Evolutionary conservation across 2,113 vertebrate species (phyloP).

Genomic region (Pterocles gutturalis): DNA sequence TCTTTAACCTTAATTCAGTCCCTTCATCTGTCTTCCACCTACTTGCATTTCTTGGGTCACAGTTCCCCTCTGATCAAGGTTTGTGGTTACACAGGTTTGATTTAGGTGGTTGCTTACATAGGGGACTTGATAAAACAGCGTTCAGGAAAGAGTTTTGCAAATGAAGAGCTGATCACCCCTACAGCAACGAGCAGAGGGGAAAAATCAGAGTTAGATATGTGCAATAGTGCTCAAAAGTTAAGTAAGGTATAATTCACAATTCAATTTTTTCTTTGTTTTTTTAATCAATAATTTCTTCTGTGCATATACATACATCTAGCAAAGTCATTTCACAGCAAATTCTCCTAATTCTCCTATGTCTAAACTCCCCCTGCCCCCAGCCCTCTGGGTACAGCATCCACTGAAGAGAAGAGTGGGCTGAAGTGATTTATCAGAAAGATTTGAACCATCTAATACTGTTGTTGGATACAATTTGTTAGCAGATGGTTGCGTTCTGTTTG

Average conservation of each 20-base stretch:
- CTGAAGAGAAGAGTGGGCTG: background rate
- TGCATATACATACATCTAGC: background rate
- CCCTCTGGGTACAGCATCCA: background rate
- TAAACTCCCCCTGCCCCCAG: background rate
- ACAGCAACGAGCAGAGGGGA: background rate
- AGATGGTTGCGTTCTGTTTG: background rate
- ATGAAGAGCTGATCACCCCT: background rate
- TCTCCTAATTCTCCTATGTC: background rate
- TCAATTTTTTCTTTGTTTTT: background rate
- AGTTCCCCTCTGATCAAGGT: accelerated
- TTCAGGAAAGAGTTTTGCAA: background rate
- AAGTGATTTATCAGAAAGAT: background rate
- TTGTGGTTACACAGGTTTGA: background rate
- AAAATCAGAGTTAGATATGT: accelerated
- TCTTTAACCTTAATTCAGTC: background rate
- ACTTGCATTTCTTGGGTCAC: accelerated
- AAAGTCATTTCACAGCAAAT: background rate
- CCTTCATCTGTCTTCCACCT: background rate
- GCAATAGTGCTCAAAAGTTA: background rate
- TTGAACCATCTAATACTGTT: background rate
- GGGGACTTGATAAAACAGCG: background rate
- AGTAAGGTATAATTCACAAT: background rate
- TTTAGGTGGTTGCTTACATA: background rate
- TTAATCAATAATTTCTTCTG: background rate
- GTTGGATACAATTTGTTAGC: slow-evolving; percentile 7